A percentile compares a stretch with the other conserved stretches of the same genome.
phyloP scores from a whole-genome alignment of 2,888 invertebrate species.

The Ormyrus rosae region DNA sequence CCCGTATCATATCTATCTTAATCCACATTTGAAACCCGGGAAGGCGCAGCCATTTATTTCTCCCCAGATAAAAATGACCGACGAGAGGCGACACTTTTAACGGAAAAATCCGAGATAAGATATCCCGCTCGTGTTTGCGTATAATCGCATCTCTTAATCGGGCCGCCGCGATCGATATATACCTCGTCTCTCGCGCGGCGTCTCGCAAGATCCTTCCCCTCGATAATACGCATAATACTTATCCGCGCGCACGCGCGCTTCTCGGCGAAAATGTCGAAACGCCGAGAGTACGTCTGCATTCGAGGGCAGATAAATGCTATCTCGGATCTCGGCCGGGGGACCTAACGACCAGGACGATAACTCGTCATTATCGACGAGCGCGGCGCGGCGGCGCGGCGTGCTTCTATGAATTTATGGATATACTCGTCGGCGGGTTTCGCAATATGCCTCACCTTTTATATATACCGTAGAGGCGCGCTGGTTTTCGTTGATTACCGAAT shows the following conservation, averaged over 20 bases:
- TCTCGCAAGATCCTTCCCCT: slow-evolving; percentile 26
- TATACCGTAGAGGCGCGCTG: no score
- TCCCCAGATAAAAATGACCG: background rate
- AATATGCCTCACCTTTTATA: no score
- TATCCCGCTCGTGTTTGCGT: slow-evolving; percentile 6
- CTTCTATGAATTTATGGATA: background rate
- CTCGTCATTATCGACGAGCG: slow-evolving; percentile 36
- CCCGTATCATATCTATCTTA: slow-evolving; percentile 17
- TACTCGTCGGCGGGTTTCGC: no score
- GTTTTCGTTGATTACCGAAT: no score
- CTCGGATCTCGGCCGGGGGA: slow-evolving; percentile 11
- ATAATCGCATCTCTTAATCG: slow-evolving; percentile 37
- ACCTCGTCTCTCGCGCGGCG: background rate
- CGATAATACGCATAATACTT: background rate
- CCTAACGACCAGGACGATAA: slow-evolving; percentile 24
- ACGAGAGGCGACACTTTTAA: background rate
- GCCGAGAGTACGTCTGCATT: background rate
- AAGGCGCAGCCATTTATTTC: slow-evolving; percentile 22
- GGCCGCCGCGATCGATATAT: slow-evolving; percentile 14
- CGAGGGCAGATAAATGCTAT: slow-evolving; percentile 33
- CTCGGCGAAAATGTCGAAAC: slow-evolving; percentile 36
- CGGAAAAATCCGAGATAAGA: slow-evolving; percentile 6
- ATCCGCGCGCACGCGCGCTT: background rate
- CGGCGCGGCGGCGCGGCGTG: background rate
- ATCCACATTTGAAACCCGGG: background rate